Base-by-base conservation (phyloP, 2,797 vertebrate species). In the Paratrypauchen microcephalus region DNA sequence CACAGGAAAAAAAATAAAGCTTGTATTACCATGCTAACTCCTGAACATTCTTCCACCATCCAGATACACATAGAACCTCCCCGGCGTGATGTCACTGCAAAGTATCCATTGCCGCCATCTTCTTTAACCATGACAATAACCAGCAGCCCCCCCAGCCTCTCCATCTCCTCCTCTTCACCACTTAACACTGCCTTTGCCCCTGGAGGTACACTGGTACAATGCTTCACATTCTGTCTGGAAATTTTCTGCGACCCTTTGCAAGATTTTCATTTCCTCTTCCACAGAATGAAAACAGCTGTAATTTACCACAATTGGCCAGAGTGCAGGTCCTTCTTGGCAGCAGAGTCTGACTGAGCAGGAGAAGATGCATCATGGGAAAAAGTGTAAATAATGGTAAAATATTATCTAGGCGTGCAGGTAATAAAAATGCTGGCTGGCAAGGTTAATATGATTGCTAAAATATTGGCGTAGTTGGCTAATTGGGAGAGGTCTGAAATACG, bases 381-480 rank as follows among this genome's bases (percentile, higher is more conserved):
- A 61, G 30, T 57, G 23, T 64, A 64, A 71, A 79, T 72, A 82
- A 82, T 41, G 19, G 61, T 72, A 69, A 82, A 82, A 82, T 68
- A 81, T 82, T 84, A 81, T 69, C 68, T 26, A 23, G 59, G 41
- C 41, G 64, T 36, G 41, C 23, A 61, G 75, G 69, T 71, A 71
- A 78, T 82, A 71, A 71, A 83, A 84, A 79, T 55, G 69, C 73
- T 85, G 77, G 77, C 81, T 72, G 77, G 81, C 82, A 81, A 78
- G 66, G 82, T 85, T 86, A 85, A 85, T 83, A 86, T 85, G 83
- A 86, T 83, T 83, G 80, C 81, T 69, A 71, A 77, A 85, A 82
- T 74, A 83, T 78, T 86, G 81, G 78, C 74, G 19, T 48, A 77
- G 82, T 76, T 59, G 75, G 64, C 61, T 75, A 63, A 75, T 70